These are phyloP conservation scores for Leptopilina drosophilae DNA, from an alignment of 2,888 invertebrate genomes.

Conservation along the genomic window DNA sequence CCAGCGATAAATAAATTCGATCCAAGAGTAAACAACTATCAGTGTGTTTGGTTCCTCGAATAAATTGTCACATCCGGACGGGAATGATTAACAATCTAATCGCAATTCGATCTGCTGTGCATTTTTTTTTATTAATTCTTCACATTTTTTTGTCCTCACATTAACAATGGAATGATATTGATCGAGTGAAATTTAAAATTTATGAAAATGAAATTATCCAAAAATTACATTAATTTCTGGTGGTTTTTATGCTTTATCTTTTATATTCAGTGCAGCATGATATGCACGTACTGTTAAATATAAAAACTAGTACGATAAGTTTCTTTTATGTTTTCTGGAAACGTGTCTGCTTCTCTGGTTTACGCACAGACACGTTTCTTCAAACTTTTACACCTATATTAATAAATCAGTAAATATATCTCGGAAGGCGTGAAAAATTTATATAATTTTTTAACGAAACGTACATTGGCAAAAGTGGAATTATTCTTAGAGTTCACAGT, in stretches of 20 bases:
- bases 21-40: constrained; percentile 33
- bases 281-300: not conserved
- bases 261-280: not conserved
- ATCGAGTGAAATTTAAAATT: not conserved
- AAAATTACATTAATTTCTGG: not conserved
- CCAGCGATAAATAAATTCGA: constrained; percentile 23
- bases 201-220: no score
- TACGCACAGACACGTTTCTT: constrained; percentile 24
- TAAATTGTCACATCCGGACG: constrained; percentile 11
- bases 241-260: not conserved
- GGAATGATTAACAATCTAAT: constrained; percentile 34
- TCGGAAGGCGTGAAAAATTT: not conserved
- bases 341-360: constrained; percentile 5
- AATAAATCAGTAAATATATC: constrained; percentile 23
- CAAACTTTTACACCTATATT: constrained; percentile 13
- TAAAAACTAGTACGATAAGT: constrained; percentile 18
- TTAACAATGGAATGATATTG: not conserved
- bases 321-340: constrained; percentile 7
- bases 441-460: not conserved
- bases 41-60: constrained; percentile 20
- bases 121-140: constrained; percentile 19
- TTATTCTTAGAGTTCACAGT: not conserved
- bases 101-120: constrained; percentile 15
- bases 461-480: not conserved
- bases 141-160: not conserved